Conservation (phyloP, 2,888 invertebrate genomes). For the Cetonia aurata region DNA sequence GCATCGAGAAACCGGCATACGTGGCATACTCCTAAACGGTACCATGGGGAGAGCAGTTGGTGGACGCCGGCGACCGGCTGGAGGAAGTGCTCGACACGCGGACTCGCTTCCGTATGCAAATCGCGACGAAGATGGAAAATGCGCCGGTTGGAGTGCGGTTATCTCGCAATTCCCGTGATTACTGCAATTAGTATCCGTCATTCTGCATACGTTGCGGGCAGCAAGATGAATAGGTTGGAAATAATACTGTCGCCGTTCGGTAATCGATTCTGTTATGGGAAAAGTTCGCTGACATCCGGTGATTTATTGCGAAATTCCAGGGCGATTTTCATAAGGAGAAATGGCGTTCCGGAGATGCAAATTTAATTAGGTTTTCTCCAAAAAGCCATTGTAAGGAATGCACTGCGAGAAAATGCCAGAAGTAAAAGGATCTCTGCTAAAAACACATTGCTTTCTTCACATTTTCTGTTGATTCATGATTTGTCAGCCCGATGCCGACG, state of each 20-base stretch:
- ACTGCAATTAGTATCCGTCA: constrained; percentile 5
- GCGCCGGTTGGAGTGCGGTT: neutral
- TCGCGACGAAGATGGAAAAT: constrained; percentile 1
- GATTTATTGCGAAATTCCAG: no score
- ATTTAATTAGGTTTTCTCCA: no score
- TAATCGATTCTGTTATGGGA: neutral
- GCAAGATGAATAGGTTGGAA: neutral
- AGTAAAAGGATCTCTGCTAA: no score
- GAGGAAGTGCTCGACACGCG: neutral
- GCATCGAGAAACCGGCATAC: neutral
- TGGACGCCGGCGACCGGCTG: no score
- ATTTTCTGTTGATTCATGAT: no score
- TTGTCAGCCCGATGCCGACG: no score
- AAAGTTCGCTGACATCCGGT: no score
- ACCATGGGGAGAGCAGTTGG: neutral
- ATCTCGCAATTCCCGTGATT: neutral
- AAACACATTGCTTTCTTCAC: no score
- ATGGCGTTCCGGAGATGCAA: no score
- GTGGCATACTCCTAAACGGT: neutral
- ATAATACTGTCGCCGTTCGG: neutral
- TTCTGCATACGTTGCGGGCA: neutral
- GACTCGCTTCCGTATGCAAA: constrained; percentile 7
- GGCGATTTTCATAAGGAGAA: no score
- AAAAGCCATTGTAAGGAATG: no score
- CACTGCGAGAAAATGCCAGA: no score